Base-by-base conservation (phyloP, 2,797 vertebrate species). In the Paramormyrops hopkinsi region DNA sequence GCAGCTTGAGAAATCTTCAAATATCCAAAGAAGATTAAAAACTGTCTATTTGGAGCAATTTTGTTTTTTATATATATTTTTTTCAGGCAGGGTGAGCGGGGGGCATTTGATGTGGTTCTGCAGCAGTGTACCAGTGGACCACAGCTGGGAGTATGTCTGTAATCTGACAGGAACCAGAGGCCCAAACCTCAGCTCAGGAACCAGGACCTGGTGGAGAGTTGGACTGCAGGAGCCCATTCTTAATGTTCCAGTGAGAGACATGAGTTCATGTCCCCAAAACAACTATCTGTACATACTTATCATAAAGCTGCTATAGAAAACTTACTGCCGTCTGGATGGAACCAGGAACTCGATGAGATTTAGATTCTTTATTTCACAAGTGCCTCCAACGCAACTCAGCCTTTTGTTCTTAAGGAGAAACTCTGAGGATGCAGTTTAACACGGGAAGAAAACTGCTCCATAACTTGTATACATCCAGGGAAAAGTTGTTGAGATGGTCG, bases 1-100 rank as follows among this genome's bases (percentile, higher is more conserved):
- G 96, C 96, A 94, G 96, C 96, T 97, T 97, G 96, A 97, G 96
- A 98, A 99, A 98, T 98, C 98, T 98, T 99, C 98, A 98, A 98
- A 99, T 98, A 97, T 98, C 97, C 97, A 94, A 96, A 96, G 95
- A 97, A 99, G 98, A 99, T 99, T 99, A 99, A 98, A 98, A 97
- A 96, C 95, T 98, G 98, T 99, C 98, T 96, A 97, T 98, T 98
- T 98, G 97, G 97, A 97, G 95, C 96, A 97, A 97, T 98, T 97
- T 97, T 96, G 97, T 98, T 98, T 97, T 98, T 98, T 59, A n/a
- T n/a, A 56, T 25, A 8, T 73, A 6, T 73, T 14, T 97, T 98
- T 98, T 98, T 98, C 97, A 96, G 97, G 96, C 92, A 93, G 94
- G 93, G 94, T 95, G 95, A 95, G 97, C 95, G 95, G 92, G 94